Base-by-base conservation (phyloP, 2,113 vertebrate species). In the Sander vitreus region DNA sequence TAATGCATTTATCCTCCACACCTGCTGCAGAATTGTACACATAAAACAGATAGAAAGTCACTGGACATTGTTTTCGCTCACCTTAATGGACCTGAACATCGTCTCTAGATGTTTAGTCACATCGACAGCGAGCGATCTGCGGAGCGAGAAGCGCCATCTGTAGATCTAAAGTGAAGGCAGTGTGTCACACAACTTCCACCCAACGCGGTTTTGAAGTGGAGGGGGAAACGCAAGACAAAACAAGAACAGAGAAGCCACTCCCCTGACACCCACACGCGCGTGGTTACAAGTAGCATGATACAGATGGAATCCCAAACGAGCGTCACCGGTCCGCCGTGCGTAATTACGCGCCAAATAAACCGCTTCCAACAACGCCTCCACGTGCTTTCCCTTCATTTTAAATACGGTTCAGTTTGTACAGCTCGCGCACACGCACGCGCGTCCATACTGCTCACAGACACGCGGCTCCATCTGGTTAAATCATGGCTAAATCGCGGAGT, bases 341-440 rank as follows among this genome's bases (percentile, higher is more conserved):
- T 92, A 89, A 88, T 92, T 91, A 89, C 90, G 90, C 85, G 45
- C 66, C 64, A 27, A 63, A 83, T 25, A 81, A 72, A 75, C 18
- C 1, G 14, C 23, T 16, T 73, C 57, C 36, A 51, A 3, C n/a
- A 18, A 55, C 30, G n/a, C 12, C n/a, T 21, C 25, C 78, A 79
- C 73, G 39, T 74, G 87, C 76, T 79, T 50, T 65, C 3, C 4
- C n/a, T 69, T 18, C 21, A 27, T 33, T 51, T 62, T 30, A 45
- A 71, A 55, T 12, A 43, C 30, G 0, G 14, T 10, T 0, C 6
- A 27, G 18, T 67, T 23, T 47, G 23, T 27, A 27, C 23, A 1
- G 3, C 33, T 18, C 7, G 15, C 33, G 0, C 55, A 25, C 57
- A 15, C 51, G 1, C 13, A 3, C 27, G 3, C 60, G 11, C 16